These are phyloP conservation scores for Globodera ellingtonae DNA, from an alignment of 1,140 invertebrate species.

Conservation along the genomic window DNA sequence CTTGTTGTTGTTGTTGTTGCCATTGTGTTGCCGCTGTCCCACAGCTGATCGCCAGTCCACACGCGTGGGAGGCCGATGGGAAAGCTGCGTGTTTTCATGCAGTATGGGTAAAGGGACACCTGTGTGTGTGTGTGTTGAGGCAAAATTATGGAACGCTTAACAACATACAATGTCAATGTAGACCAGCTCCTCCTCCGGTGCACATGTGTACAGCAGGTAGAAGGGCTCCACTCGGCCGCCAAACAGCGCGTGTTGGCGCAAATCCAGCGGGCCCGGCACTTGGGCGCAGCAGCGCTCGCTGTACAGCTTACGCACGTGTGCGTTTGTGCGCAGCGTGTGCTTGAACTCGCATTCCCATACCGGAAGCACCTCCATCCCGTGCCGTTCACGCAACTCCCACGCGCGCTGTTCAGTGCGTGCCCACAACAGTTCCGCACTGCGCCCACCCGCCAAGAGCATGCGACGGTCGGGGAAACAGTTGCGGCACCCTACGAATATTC, in stretches of 20 bases:
- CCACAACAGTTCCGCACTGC: constrained; percentile 13
- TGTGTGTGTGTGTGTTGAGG: neutral
- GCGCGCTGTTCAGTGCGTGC: constrained; percentile 7
- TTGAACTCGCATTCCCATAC: constrained; percentile 1
- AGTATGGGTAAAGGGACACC: constrained; percentile 21
- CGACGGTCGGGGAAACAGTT: constrained; percentile 9
- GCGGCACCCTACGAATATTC: neutral
- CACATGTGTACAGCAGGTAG: neutral
- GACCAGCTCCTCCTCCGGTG: neutral
- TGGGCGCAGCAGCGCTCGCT: neutral
- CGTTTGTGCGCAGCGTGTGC: neutral
- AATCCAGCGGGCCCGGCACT: neutral
- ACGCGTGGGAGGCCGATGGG: constrained; percentile 2
- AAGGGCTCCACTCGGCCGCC: neutral
- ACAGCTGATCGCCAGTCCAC: constrained; percentile 1
- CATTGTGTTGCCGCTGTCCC: too few relatives aligned
- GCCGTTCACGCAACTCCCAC: neutral
- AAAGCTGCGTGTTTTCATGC: constrained; percentile 7
- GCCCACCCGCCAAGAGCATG: constrained; percentile 3
- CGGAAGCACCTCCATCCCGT: constrained; percentile 12
- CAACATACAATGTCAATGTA: neutral
- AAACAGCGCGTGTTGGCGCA: neutral
- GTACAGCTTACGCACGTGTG: neutral
- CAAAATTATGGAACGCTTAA: neutral
- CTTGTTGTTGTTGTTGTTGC: too few relatives aligned